phyloP scores from a whole-genome alignment of 2,888 invertebrate genomes.

The Campoplex nolae region DNA sequence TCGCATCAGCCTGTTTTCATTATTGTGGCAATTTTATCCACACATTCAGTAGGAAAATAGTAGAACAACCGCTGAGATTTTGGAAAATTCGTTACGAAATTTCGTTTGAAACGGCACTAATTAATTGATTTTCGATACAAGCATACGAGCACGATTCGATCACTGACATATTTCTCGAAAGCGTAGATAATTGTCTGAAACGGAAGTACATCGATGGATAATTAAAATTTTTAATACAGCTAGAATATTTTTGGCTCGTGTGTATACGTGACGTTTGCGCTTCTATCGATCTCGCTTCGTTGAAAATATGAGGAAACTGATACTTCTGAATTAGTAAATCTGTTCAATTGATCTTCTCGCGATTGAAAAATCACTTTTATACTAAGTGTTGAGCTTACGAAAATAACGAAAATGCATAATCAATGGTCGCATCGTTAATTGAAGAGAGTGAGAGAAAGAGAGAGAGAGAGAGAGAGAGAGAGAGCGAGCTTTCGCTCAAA shows the following conservation, averaged over 20 bases:
- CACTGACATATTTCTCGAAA: background rate
- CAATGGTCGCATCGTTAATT: background rate
- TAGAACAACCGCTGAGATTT: conserved; percentile 14
- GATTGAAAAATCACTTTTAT: too few relatives aligned
- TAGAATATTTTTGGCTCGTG: too few relatives aligned
- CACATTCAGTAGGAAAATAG: background rate
- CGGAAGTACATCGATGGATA: background rate
- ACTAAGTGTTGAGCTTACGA: background rate
- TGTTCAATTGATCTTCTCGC: too few relatives aligned
- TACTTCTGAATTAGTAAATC: too few relatives aligned
- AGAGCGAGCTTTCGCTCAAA: background rate
- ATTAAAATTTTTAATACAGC: background rate
- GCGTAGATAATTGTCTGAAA: background rate
- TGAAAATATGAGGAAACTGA: too few relatives aligned
- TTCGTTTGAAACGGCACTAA: background rate
- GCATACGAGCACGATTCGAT: background rate
- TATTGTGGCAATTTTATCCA: conserved; percentile 21
- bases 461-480: too few relatives aligned
- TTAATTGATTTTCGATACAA: background rate
- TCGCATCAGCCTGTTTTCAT: conserved; percentile 19
- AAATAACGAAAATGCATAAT: background rate
- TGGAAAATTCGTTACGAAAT: background rate
- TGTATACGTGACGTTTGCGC: too few relatives aligned
- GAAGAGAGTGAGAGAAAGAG: background rate
- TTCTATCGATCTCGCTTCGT: too few relatives aligned